Percentiles rank a stretch among this genome's conserved stretches.
These are phyloP conservation scores for Watsonalla binaria DNA, from an alignment of 2,888 invertebrate species.

Conservation along the genomic window DNA sequence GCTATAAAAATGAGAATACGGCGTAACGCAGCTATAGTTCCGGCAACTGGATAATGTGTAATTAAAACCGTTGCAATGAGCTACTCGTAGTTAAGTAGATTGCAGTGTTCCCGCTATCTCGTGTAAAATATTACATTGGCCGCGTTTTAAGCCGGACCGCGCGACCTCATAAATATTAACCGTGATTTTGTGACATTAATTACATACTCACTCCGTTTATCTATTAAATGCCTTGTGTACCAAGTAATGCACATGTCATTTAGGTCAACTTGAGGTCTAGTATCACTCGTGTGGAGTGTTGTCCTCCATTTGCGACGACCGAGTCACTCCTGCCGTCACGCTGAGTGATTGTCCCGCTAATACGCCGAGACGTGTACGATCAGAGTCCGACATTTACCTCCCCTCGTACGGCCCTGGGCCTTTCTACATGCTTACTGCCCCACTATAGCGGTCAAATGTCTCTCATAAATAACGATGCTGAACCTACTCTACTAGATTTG, in stretches of 20 bases:
- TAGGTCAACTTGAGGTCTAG: slow-evolving; percentile 38
- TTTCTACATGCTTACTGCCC: slow-evolving; percentile 17
- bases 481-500: slow-evolving; percentile 9
- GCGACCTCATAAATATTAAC: neutral
- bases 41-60: neutral
- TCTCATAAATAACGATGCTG: slow-evolving; percentile 16
- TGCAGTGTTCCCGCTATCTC: neutral
- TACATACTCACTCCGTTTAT: neutral
- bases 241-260: slow-evolving; percentile 29
- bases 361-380: slow-evolving; percentile 46
- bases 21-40: neutral
- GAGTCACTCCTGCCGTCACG: slow-evolving; percentile 42
- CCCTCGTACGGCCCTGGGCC: slow-evolving; percentile 11
- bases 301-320: slow-evolving; percentile 57
- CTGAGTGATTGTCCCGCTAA: slow-evolving; percentile 69
- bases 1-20: neutral
- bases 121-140: neutral
- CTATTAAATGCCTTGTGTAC: slow-evolving; percentile 8
- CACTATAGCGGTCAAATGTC: slow-evolving; percentile 24
- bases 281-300: slow-evolving; percentile 52
- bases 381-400: slow-evolving; percentile 22
- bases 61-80: neutral
- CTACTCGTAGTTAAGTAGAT: neutral
- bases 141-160: neutral
- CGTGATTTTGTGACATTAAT: neutral